Conservation (phyloP, 2,888 invertebrate genomes). For the Shargacucullia verbasci region DNA sequence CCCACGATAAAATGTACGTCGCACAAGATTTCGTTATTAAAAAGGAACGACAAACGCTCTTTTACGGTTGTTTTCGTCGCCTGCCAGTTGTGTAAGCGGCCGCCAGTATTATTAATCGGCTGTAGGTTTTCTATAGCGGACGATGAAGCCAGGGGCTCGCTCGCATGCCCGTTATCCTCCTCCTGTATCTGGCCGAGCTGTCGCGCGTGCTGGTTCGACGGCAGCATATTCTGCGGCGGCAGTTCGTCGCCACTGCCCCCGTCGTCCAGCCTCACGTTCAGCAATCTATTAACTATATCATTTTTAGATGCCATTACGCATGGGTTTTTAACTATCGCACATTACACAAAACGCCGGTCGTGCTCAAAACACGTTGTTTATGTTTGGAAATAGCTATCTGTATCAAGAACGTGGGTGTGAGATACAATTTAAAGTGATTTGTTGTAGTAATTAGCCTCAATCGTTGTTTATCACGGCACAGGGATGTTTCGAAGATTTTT, state of each 20-base stretch:
- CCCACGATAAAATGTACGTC: slow-evolving; percentile 95
- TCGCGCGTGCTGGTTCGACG: slow-evolving; percentile 82
- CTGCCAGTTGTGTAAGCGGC: slow-evolving; percentile 91
- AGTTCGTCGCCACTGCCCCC: slow-evolving; percentile 75
- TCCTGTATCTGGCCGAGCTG: slow-evolving; percentile 71
- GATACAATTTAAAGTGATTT: slow-evolving; percentile 55
- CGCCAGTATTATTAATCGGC: slow-evolving; percentile 81
- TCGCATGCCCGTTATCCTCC: slow-evolving; percentile 73
- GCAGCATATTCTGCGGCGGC: slow-evolving; percentile 87
- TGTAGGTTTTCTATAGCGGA: slow-evolving; percentile 80
- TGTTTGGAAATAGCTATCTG: slow-evolving; percentile 29
- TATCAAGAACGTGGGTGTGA: slow-evolving; percentile 31
- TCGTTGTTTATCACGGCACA: slow-evolving; percentile 62
- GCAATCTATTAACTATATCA: slow-evolving; percentile 79
- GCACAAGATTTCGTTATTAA: slow-evolving; percentile 85
- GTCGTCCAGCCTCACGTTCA: slow-evolving; percentile 78
- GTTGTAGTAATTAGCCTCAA: slow-evolving; percentile 58
- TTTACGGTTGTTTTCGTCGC: slow-evolving; percentile 93
- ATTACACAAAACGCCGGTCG: slow-evolving; percentile 66
- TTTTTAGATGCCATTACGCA: slow-evolving; percentile 82
- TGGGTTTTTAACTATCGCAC: slow-evolving; percentile 60
- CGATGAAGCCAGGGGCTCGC: slow-evolving; percentile 73
- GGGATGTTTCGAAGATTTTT: slow-evolving; percentile 49
- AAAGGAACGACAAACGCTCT: slow-evolving; percentile 91
- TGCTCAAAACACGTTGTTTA: slow-evolving; percentile 40